Evolutionary conservation across 2,113 vertebrate species (phyloP).

Genomic region (Nesospiza acunhae): DNA sequence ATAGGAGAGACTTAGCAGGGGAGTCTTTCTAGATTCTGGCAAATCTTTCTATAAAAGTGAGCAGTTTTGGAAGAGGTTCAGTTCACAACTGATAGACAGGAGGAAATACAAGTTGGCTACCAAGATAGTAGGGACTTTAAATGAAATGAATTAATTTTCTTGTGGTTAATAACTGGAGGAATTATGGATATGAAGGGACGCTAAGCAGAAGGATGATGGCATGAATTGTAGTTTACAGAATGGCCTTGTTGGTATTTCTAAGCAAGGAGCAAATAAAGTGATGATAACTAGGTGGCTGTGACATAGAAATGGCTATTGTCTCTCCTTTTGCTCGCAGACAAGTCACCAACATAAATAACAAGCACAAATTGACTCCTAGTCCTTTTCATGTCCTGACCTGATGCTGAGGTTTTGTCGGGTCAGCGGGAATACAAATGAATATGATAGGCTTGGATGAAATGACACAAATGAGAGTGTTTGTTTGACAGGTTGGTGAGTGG

Average conservation of each 20-base stretch:
- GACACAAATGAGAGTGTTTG: background rate
- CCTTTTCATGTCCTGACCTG: background rate
- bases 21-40: background rate
- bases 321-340: background rate
- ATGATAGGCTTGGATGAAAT: background rate
- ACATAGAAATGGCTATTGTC: background rate
- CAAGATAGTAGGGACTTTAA: background rate
- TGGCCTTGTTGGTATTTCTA: background rate
- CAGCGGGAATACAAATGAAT: background rate
- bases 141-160: background rate
- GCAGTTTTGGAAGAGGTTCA: background rate
- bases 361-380: background rate
- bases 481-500: constrained; percentile 9
- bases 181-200: background rate
- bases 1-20: background rate
- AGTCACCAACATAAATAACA: background rate
- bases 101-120: background rate
- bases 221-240: background rate
- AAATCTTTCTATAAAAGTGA: background rate
- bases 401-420: background rate
- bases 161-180: background rate
- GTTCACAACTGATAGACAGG: background rate
- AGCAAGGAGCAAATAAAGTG: background rate
- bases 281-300: background rate
- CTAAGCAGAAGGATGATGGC: background rate